Percentiles rank a stretch among this genome's conserved stretches.
phyloP scores from a whole-genome alignment of 2,797 vertebrate genomes.

The Enteromius fasciolatus region DNA sequence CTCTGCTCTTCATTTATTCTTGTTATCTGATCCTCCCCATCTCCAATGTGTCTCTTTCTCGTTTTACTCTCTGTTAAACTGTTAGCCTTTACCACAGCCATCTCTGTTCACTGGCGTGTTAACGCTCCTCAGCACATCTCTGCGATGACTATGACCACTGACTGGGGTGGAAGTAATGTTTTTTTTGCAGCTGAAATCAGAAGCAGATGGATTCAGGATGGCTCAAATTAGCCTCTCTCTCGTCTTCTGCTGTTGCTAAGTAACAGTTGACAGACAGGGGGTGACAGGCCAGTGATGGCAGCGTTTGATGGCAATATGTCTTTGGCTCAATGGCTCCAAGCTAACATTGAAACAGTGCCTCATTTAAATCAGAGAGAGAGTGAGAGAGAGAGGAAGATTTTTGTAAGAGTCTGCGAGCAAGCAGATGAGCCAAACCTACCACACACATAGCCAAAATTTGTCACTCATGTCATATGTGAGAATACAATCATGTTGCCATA shows the following conservation, averaged over 20 bases:
- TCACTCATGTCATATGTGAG: conserved; percentile 61
- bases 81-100: conserved; percentile 41
- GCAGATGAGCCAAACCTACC: conserved; percentile 59
- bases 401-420: conserved; percentile 48
- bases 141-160: conserved; percentile 62
- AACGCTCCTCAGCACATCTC: conserved; percentile 52
- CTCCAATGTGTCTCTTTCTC: conserved; percentile 16
- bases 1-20: conserved; percentile 21
- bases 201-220: conserved; percentile 64
- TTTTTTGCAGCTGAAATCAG: conserved; percentile 53
- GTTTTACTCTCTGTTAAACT: conserved; percentile 43
- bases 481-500: conserved; percentile 61
- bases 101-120: conserved; percentile 55
- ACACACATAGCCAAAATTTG: conserved; percentile 57
- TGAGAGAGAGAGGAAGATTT: conserved; percentile 27
- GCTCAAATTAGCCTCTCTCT: conserved; percentile 61
- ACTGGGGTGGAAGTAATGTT: conserved; percentile 69
- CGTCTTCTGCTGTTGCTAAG: conserved; percentile 64
- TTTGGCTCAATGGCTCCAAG: conserved; percentile 56
- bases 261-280: conserved; percentile 67
- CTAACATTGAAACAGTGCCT: conserved; percentile 53
- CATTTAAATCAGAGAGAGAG: conserved; percentile 54
- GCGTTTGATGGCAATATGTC: conserved; percentile 65
- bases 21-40: conserved; percentile 17
- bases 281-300: conserved; percentile 65